Base-by-base conservation (phyloP, 2,797 vertebrate species). In the Sebastiscus albofasciatus region DNA sequence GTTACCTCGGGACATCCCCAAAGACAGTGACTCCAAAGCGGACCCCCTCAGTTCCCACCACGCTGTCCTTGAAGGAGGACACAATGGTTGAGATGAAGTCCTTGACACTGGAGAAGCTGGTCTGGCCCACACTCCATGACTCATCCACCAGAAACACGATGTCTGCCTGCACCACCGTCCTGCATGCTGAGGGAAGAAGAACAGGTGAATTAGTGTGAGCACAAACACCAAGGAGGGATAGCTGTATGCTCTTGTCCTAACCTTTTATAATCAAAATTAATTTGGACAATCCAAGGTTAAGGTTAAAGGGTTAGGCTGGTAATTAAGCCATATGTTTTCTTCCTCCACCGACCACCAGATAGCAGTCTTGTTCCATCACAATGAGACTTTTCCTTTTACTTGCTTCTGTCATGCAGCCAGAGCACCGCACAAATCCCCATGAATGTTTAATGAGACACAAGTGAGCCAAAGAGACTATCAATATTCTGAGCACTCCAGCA, bases 81-180 rank as follows among this genome's bases (percentile, higher is more conserved):
- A 96, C 74, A 72, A 95, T 9, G 68, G 89, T 87, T 27, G 92
- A 77, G 62, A 98, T 88, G 84, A 98, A 97, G 87, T 95, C 95
- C 85, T 95, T 97, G 59, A 97, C 88, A 36, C 81, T 86, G 81
- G 6, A 72, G 81, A 96, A 97, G 83, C 94, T 95, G 66, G 59
- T 90, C 46, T 87, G 91, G n/a, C 95, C 96, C 0, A 95, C 16
- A 1, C 89, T 91, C 96, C 95, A 94, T 0, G 96, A 97, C 60
- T 95, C 96, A 72, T 97, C 97, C 91, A 97, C 92, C 5, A 98
- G 92, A 90, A 98, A 97, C 34, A 98, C 93, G 0, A 98, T 75
- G 20, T 98, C 95, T 0, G 97, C 97, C 67, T 93, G 93, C 80
- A 93, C 94, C 6, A 94, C 95, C 0, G 95, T 97, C 80, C 95